A percentile compares a stretch with the other conserved stretches of the same genome.
Evolutionary conservation across 2,113 vertebrate genomes (phyloP).

Genomic region (Brachyhypopomus gauderio): DNA sequence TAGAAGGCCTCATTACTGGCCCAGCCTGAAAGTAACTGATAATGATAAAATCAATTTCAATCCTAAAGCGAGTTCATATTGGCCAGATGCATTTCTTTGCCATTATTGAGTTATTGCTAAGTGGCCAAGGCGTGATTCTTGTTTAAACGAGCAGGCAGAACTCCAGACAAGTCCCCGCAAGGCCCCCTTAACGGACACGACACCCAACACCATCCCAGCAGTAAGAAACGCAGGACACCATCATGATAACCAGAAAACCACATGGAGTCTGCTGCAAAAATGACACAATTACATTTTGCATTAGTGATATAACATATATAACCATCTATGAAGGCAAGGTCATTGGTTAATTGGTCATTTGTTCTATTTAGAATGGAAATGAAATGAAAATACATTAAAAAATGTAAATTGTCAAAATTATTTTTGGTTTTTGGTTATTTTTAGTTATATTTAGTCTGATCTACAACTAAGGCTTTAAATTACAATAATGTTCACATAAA

Average conservation of each 20-base stretch:
- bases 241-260: constrained; percentile 8
- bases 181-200: neutral
- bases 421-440: too few species aligned
- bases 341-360: too few species aligned
- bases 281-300: too few species aligned
- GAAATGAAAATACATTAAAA: too few species aligned
- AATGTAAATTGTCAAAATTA: too few species aligned
- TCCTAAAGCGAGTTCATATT: constrained; percentile 36
- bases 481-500: too few species aligned
- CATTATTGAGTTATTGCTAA: constrained; percentile 43
- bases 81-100: constrained; percentile 36
- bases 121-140: constrained; percentile 23
- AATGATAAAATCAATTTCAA: constrained; percentile 55
- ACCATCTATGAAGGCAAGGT: too few species aligned
- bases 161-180: neutral
- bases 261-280: too few species aligned
- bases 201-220: neutral
- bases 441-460: too few species aligned
- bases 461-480: too few species aligned
- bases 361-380: too few species aligned
- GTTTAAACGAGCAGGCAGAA: constrained; percentile 32
- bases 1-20: constrained; percentile 40
- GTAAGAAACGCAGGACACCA: neutral
- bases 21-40: constrained; percentile 45
- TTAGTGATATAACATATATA: too few species aligned